Evolutionary conservation across 1,140 invertebrate genomes (phyloP), one percentile per base, ranked within the genome.

Genomic region (Eupristina koningsbergeri): DNA sequence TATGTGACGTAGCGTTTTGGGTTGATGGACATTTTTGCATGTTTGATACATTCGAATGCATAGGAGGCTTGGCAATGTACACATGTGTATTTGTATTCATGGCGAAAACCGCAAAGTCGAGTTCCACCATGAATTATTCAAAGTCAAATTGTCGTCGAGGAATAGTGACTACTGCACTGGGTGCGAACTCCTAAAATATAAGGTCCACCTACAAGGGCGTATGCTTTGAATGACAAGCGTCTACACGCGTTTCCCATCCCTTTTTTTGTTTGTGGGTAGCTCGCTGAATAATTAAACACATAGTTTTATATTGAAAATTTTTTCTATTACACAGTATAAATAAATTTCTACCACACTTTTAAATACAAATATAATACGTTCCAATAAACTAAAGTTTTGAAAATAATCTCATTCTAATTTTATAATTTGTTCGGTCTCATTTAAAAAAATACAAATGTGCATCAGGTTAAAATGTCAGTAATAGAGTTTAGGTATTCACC

Each of bases 121-220:
- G 45, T 11, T 22, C 63, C 45, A 15, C 0, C 63, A 84, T 84
- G 83, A 84, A 84, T 84, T 84, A 84, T 84, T 84, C 83, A 84
- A 29, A 80, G 47, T 69, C 83, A 77, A 84, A 80, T 80, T 61
- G 82, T 74, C 76, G 34, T 53, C 61, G 73, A 34, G 26, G 41
- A 39, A 31, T 45, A 29, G 22, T 80, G 26, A 26, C 61, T 67
- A 26, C 73, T 63, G 36, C 58, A 39, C 7, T 26, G 13, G 34
- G 61, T 64, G 61, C 15, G 58, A 41, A 67, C 22, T 63, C n/a
- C n/a, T 45, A 34, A 63, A 76, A 76, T 75, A 36, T 81, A 81
- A 58, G 79, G 47, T 47, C 79, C 78, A 80, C 26, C 78, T 50
- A 64, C 63, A n/a, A 41, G 67, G 53, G 53, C 1, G 53, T 58